Base-by-base conservation (phyloP, 2,888 invertebrate species). In the Epirrhoe tristata region DNA sequence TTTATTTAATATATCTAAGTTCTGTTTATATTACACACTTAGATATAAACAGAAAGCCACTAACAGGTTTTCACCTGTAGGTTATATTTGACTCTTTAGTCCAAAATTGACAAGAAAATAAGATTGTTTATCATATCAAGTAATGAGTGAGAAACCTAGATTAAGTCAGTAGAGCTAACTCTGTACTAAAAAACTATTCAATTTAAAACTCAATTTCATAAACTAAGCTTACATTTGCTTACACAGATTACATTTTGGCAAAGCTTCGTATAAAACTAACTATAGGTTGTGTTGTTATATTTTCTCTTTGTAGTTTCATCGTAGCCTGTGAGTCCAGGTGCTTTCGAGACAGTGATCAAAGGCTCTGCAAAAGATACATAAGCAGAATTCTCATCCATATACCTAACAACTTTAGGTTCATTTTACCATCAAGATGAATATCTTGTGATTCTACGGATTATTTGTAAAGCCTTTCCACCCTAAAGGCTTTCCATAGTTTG, bases 281-380 rank as follows among this genome's bases (percentile, higher is more conserved):
- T 51, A 31, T 31, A 43, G 12, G 14, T 16, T 48, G 31, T 34
- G 32, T 46, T 50, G 52, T 34, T 58, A 36, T 24, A 34, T 61
- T 48, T 63, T 63, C 67, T 67, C 67, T 67, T 65, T 58, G 63
- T 65, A 54, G 62, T 58, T 68, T 51, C 60, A 68, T 64, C 59
- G 59, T 46, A 16, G 12, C 12, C 36, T 39, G 16, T 36, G 17
- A 53, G 52, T 53, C 66, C 69, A 71, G 63, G 66, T 73, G 72
- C 66, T 76, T 74, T 73, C 73, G 74, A 75, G 66, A 79, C 78
- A 78, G 57, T 75, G 83, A 85, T 83, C 85, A 84, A 85, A 84
- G 81, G 71, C 43, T 62, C 65, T 43, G 48, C 39, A 43, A 39
- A 59, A 16, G 32, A 31, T 39, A n/a, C 24, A n/a, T 14, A 5